Conservation (phyloP, 1,140 invertebrate species). For the Tenebrio molitor region DNA sequence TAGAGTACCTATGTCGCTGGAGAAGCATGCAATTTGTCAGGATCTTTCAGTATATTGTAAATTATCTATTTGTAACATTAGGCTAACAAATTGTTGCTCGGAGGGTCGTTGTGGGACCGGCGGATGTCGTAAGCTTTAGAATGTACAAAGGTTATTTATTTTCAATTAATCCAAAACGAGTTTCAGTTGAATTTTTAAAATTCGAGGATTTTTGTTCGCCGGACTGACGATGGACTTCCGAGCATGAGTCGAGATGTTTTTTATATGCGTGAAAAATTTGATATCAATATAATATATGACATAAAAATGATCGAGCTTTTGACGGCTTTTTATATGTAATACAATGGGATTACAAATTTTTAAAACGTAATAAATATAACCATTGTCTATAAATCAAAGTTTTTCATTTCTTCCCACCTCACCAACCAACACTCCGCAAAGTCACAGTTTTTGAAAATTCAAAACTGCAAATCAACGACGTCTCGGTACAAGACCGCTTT, state of each 20-base stretch:
- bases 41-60: constrained; percentile 62
- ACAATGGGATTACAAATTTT: constrained; percentile 66
- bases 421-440: too few species aligned
- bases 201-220: constrained; percentile 5
- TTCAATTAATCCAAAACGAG: not conserved
- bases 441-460: not conserved
- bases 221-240: constrained; percentile 41
- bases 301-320: constrained; percentile 67
- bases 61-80: constrained; percentile 64
- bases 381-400: constrained; percentile 62
- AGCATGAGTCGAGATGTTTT: constrained; percentile 62
- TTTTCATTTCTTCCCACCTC: constrained; percentile 48
- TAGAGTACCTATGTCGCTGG: constrained; percentile 66
- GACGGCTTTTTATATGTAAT: constrained; percentile 67
- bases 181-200: constrained; percentile 16
- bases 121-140: constrained; percentile 41
- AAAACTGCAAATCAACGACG: too few species aligned
- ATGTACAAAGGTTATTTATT: constrained; percentile 52
- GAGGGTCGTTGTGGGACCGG: not conserved
- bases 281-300: constrained; percentile 66
- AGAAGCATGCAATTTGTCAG: constrained; percentile 59
- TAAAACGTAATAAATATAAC: constrained; percentile 65
- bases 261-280: constrained; percentile 65
- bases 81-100: constrained; percentile 54
- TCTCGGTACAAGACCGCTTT: too few species aligned